These are phyloP conservation scores for Tragelaphus oryx DNA, from an alignment of 2,797 vertebrate genomes.

Conservation along the genomic window DNA sequence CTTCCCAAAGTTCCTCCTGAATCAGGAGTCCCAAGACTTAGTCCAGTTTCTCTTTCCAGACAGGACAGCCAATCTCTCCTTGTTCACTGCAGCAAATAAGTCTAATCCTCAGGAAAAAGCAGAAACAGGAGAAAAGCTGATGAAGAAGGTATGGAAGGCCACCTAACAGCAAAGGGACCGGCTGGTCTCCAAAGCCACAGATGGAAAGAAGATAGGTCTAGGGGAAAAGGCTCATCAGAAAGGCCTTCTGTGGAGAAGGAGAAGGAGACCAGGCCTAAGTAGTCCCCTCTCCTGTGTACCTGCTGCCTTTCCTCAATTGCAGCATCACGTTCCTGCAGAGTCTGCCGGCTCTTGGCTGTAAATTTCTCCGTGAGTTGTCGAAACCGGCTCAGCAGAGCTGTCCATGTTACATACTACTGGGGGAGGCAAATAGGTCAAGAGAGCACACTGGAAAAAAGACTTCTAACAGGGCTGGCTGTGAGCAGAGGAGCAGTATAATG, in stretches of 20 bases:
- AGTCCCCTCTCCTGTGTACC: slow-evolving; percentile 40
- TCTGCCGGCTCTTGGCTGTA: slow-evolving; percentile 77
- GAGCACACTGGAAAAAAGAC: not conserved
- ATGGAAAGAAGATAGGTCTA: not conserved
- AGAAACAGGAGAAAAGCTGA: slow-evolving; percentile 8
- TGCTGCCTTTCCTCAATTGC: slow-evolving; percentile 67
- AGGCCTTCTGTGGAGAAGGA: not conserved
- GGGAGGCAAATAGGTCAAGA: not conserved
- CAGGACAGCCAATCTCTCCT: not conserved
- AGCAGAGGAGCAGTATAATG: not conserved
- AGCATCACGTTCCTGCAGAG: slow-evolving; percentile 77
- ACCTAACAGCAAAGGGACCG: not conserved
- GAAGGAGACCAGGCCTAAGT: not conserved
- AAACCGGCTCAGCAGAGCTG: slow-evolving; percentile 77
- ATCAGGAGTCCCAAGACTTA: slow-evolving; percentile 26
- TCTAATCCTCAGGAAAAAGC: slow-evolving; percentile 3
- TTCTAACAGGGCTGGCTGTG: not conserved
- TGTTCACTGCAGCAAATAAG: slow-evolving; percentile 13
- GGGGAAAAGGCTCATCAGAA: not conserved
- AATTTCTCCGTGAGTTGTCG: slow-evolving; percentile 78
- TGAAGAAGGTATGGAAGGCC: not conserved
- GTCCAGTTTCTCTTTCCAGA: slow-evolving; percentile 31
- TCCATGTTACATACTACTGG: slow-evolving; percentile 66
- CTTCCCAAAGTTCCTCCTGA: not conserved
- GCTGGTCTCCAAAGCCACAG: slow-evolving; percentile 6